phyloP scores from a whole-genome alignment of 1,140 invertebrate species.

The Listronotus bonariensis region DNA sequence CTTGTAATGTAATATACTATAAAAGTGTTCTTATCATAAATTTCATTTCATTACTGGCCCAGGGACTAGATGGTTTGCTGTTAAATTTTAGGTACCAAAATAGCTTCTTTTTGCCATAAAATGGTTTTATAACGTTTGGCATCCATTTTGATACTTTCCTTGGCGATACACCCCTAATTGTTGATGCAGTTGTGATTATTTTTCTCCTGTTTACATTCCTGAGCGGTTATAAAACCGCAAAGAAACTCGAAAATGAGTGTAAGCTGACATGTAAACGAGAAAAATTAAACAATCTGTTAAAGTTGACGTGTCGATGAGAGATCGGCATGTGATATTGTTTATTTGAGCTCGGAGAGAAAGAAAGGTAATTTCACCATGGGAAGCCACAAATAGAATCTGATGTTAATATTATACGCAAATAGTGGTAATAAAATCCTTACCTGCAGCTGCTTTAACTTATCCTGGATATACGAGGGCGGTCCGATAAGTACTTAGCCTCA shows the following conservation, averaged over 20 bases:
- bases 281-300: constrained; percentile 15
- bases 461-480: too few relatives aligned
- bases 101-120: too few relatives aligned
- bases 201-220: constrained; percentile 13
- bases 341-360: not conserved
- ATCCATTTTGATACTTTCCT: not conserved
- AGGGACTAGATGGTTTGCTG: too few relatives aligned
- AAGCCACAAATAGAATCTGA: not conserved
- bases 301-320: constrained; percentile 2
- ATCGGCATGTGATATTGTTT: constrained; percentile 1
- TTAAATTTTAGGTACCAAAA: too few relatives aligned
- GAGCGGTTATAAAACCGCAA: constrained; percentile 13
- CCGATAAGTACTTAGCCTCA: too few relatives aligned
- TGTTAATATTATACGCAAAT: too few relatives aligned
- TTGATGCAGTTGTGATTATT: not conserved
- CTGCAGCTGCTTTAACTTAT: too few relatives aligned
- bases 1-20: too few relatives aligned
- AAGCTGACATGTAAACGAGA: constrained; percentile 14
- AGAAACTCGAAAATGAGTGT: constrained; percentile 9
- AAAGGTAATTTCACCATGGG: constrained; percentile 1
- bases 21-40: too few relatives aligned
- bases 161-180: not conserved
- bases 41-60: too few relatives aligned
- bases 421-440: too few relatives aligned
- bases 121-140: too few relatives aligned